These are phyloP conservation scores for Remorina albescens DNA, from an alignment of 2,797 vertebrate species.

Conservation along the genomic window DNA sequence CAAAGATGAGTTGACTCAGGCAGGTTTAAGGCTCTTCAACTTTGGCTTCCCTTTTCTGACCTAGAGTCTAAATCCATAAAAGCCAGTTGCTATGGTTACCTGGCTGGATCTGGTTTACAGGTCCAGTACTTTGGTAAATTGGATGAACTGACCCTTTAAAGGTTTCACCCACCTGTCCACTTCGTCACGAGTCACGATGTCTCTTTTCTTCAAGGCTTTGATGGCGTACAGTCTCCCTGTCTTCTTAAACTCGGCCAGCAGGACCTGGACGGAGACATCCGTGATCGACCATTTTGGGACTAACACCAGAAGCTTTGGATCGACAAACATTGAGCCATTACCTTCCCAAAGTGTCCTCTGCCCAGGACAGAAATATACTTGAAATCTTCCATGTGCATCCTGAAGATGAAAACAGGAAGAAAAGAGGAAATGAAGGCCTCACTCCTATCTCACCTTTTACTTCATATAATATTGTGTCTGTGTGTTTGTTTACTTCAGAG, in stretches of 20 bases:
- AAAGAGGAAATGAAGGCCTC: neutral
- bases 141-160: neutral
- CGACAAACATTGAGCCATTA: conserved; percentile 18
- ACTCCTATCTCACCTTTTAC: neutral
- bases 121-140: neutral
- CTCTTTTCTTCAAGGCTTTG: conserved; percentile 95
- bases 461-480: conserved; percentile 3
- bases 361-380: conserved; percentile 89
- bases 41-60: too few species aligned
- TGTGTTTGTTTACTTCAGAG: conserved; percentile 63
- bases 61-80: too few species aligned
- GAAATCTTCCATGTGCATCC: conserved; percentile 89
- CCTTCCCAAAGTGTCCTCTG: conserved; percentile 92
- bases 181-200: conserved; percentile 92
- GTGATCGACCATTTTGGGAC: conserved; percentile 1
- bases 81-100: too few species aligned
- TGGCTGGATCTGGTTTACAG: neutral
- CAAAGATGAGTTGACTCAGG: too few species aligned
- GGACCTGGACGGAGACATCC: conserved; percentile 83
- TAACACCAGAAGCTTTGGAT: neutral
- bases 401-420: neutral
- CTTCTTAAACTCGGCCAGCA: conserved; percentile 89
- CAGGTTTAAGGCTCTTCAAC: too few species aligned
- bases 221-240: conserved; percentile 90
- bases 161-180: conserved; percentile 84